These are phyloP conservation scores for Heterodera filipjevi DNA, from an alignment of 2,888 invertebrate genomes.

Conservation along the genomic window DNA sequence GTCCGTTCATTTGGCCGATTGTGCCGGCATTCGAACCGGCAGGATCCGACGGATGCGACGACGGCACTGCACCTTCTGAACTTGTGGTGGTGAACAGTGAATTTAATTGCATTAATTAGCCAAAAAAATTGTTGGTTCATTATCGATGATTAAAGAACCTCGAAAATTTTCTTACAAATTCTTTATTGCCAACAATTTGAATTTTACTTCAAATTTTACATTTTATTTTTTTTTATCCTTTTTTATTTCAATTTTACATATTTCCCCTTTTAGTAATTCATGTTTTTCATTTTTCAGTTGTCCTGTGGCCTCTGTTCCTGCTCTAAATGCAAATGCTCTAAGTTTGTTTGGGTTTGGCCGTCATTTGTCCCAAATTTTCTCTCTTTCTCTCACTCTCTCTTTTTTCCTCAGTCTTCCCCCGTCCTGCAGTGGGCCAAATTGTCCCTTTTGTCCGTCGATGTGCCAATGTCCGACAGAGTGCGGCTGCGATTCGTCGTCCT, in stretches of 20 bases:
- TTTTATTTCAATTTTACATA: background rate
- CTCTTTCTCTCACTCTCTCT: background rate
- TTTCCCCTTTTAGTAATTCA: background rate
- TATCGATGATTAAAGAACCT: too few species aligned
- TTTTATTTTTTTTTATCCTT: background rate
- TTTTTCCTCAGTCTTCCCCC: background rate
- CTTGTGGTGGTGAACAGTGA: background rate
- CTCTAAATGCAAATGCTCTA: conserved; percentile 17
- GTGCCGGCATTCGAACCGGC: background rate
- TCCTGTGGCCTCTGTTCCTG: conserved; percentile 24
- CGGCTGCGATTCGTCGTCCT: conserved; percentile 3
- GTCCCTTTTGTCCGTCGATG: conserved; percentile 23
- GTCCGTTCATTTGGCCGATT: background rate
- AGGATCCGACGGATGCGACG: background rate
- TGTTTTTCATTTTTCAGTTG: conserved; percentile 3
- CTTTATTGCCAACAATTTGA: too few species aligned
- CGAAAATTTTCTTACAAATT: too few species aligned
- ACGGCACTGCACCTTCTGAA: background rate
- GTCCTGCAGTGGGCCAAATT: conserved; percentile 17
- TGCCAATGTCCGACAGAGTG: conserved; percentile 26
- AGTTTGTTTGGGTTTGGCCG: background rate
- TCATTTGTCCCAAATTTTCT: background rate
- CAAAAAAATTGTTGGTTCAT: too few species aligned
- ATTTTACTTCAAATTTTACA: too few species aligned
- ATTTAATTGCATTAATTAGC: too few species aligned